A percentile compares a stretch with the other conserved stretches of the same genome.
Evolutionary conservation across 2,888 invertebrate species (phyloP).

Genomic region (Caenorhabditis sulstoni): DNA sequence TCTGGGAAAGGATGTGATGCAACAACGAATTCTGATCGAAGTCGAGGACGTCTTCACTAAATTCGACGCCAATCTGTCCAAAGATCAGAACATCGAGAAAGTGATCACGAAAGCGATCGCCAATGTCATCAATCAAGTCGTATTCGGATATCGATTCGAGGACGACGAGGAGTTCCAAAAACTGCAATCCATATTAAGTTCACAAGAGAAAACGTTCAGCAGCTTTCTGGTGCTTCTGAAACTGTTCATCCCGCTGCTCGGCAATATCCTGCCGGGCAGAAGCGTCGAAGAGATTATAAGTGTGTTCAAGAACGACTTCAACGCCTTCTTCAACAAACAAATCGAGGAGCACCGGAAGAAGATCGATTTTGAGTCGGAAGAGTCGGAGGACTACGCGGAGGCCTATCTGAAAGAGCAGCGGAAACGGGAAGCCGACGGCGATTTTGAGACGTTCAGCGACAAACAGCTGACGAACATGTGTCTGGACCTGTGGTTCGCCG

Average conservation of each 20-base stretch:
- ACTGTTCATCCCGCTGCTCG: conserved; percentile 14
- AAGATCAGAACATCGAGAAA: conserved; percentile 21
- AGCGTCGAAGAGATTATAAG: conserved; percentile 28
- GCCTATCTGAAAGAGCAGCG: conserved; percentile 60
- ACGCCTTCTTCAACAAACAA: conserved; percentile 50
- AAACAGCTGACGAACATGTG: conserved; percentile 45
- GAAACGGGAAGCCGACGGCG: conserved; percentile 39
- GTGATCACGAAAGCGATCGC: conserved; percentile 43
- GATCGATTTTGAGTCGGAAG: conserved; percentile 32
- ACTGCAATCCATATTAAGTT: conserved; percentile 22
- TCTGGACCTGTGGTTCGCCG: conserved; percentile 51
- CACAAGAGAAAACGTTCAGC: conserved; percentile 24
- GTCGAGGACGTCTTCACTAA: conserved; percentile 27
- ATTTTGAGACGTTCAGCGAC: conserved; percentile 38
- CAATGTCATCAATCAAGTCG: conserved; percentile 55
- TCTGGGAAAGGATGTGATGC: conserved; percentile 48
- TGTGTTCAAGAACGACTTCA: conserved; percentile 47
- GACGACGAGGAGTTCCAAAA: conserved; percentile 8
- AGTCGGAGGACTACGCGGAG: conserved; percentile 52
- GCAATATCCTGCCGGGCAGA: conserved; percentile 15
- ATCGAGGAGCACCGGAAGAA: conserved; percentile 45
- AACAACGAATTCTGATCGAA: conserved; percentile 42
- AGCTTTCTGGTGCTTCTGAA: conserved; percentile 15
- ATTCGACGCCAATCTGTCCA: conserved; percentile 13
- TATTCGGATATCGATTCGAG: conserved; percentile 55